Percentiles rank a stretch among this genome's conserved stretches.
Evolutionary conservation across 2,797 vertebrate species (phyloP).

Genomic region (Numenius phaeopus): DNA sequence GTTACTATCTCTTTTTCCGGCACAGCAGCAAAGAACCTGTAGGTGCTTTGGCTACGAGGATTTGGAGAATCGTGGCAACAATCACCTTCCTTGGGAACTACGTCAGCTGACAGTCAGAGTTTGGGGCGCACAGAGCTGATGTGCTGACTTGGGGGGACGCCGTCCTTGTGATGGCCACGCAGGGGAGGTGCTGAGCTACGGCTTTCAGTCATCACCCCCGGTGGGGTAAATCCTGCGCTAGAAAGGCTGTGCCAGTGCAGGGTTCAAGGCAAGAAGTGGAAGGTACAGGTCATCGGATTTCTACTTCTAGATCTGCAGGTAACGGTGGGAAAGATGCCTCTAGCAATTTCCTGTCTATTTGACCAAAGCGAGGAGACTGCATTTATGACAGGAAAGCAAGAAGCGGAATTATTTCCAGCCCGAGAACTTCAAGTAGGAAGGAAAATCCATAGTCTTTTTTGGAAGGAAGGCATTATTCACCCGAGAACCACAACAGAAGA

Average conservation of each 20-base stretch:
- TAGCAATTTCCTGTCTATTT: not conserved
- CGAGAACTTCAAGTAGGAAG: not conserved
- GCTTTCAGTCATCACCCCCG: no score
- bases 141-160: not conserved
- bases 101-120: not conserved
- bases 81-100: not conserved
- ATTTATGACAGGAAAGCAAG: not conserved
- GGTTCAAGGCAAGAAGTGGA: not conserved
- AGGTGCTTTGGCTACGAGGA: not conserved
- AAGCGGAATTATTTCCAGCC: not conserved
- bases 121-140: fast-evolving
- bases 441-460: not conserved
- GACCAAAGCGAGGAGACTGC: not conserved
- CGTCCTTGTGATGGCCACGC: fast-evolving
- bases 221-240: not conserved
- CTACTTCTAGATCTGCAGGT: not conserved
- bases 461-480: not conserved
- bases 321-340: not conserved
- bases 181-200: no score
- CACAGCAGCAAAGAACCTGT: not conserved
- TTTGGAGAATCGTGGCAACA: not conserved
- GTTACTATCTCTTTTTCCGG: not conserved
- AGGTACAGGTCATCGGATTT: not conserved
- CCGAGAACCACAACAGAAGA: not conserved
- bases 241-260: not conserved